Conservation (phyloP, 2,797 vertebrate species). For the Hyperoplus lanceolatus region DNA sequence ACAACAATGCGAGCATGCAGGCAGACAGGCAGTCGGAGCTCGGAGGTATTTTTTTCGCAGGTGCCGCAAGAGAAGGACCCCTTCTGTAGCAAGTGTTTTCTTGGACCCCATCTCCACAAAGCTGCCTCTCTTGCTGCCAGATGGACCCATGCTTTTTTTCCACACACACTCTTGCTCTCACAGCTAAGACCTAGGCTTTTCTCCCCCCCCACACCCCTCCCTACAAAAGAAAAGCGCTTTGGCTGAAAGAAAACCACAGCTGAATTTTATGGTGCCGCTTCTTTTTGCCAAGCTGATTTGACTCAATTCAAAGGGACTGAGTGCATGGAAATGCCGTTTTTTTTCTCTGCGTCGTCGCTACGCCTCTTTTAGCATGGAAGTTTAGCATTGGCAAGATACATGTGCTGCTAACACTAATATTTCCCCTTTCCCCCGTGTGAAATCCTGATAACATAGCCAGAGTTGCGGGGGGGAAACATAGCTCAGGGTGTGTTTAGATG, state of each 20-base stretch:
- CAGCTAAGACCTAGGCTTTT: slow-evolving; percentile 90
- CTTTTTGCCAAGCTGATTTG: slow-evolving; percentile 90
- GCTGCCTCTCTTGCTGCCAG: slow-evolving; percentile 86
- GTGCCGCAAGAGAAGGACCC: slow-evolving; percentile 84
- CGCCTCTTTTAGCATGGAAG: slow-evolving; percentile 83
- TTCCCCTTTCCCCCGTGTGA: slow-evolving; percentile 82
- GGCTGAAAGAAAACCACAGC: slow-evolving; percentile 90
- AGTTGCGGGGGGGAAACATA: slow-evolving; percentile 68
- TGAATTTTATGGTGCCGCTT: slow-evolving; percentile 89
- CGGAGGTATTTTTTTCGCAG: slow-evolving; percentile 87
- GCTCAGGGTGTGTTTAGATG: slow-evolving; percentile 77
- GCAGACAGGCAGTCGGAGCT: slow-evolving; percentile 60
- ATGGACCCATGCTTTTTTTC: slow-evolving; percentile 87
- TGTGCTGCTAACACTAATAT: slow-evolving; percentile 85
- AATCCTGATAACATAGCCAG: slow-evolving; percentile 84
- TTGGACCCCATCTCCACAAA: slow-evolving; percentile 88
- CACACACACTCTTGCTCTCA: slow-evolving; percentile 85
- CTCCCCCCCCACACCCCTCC: slow-evolving; percentile 69
- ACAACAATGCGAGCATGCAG: slow-evolving; percentile 77
- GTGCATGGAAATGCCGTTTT: slow-evolving; percentile 85
- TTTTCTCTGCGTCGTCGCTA: slow-evolving; percentile 77
- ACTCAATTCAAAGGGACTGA: slow-evolving; percentile 86
- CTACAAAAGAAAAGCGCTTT: slow-evolving; percentile 90
- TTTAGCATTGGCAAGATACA: slow-evolving; percentile 85
- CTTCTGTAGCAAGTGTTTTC: slow-evolving; percentile 87